Percentiles rank a stretch among this genome's conserved stretches.
Evolutionary conservation across 2,113 vertebrate genomes (phyloP).

Genomic region (Aythya baeri): DNA sequence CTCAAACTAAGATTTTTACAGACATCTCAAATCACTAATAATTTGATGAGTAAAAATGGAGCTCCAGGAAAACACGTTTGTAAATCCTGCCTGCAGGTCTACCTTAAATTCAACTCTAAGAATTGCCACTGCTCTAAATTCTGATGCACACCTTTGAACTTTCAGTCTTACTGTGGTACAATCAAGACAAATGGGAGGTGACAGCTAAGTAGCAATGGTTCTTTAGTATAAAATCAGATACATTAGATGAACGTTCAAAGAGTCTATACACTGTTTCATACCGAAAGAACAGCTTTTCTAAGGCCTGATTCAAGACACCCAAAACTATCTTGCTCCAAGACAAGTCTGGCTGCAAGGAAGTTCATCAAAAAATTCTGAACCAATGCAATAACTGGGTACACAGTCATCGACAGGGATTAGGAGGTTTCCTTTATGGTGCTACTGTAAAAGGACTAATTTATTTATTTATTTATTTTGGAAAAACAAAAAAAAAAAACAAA

Average conservation of each 20-base stretch:
- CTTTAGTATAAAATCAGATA: slow-evolving; percentile 9
- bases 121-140: slow-evolving; percentile 12
- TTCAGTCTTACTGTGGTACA: not conserved
- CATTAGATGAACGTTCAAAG: slow-evolving; percentile 25
- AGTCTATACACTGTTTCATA: not conserved
- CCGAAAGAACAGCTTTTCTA: not conserved
- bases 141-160: slow-evolving; percentile 31
- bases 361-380: not conserved
- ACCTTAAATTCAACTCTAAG: not conserved
- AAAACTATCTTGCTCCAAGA: not conserved
- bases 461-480: no score
- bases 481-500: not conserved
- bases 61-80: not conserved
- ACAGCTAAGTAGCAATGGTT: slow-evolving; percentile 12
- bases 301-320: not conserved
- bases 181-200: slow-evolving; percentile 22
- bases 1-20: not conserved
- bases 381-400: not conserved
- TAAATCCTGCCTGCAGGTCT: not conserved
- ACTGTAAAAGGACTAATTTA: slow-evolving; percentile 33
- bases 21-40: not conserved
- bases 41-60: not conserved
- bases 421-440: not conserved
- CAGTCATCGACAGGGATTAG: slow-evolving; percentile 27
- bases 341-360: not conserved